Evolutionary conservation across 2,113 vertebrate species (phyloP), one percentile per base, ranked within the genome.

Genomic region (Entelurus aequoreus): DNA sequence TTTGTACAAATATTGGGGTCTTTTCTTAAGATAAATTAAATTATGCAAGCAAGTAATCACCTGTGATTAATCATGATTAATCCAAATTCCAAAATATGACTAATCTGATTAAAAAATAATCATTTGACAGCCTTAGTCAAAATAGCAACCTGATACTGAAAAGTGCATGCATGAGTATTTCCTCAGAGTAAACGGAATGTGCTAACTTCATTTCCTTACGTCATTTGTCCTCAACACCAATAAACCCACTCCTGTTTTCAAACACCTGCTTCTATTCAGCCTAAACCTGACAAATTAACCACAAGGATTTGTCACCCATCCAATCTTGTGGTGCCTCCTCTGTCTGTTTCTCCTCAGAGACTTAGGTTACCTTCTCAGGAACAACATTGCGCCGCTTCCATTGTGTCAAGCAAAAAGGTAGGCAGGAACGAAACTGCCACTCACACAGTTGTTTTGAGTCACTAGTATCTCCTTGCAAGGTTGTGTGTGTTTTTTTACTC

Each of bases 381-480:
- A 82, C 71, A 51, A 46, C 46, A 50, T 12, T 60, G 69, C 66
- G 57, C 68, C 53, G 54, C 21, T 19, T 37, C 74, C 55, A 60
- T 84, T 86, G 85, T 87, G 69, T 71, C 56, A 59, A 75, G 63
- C 54, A 68, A 72, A 84, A 73, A 74, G 68, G 75, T 66, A 75
- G 83, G 83, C 74, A 66, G 76, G 80, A 84, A 71, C 78, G 83
- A 89, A 89, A 89, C 86, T 86, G 73, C 76, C 81, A 76, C 67
- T 83, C 86, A 80, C 52, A 4, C 19, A 4, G 10, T 19, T 52
- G 74, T 79, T 78, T 78, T 83, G 44, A 62, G 74, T 66, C 78
- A 72, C 63, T 75, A 76, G 78, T 84, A 81, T 85, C 81, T 78
- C 52, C 62, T 82, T 77, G 68, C 69, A 65, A 9, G 7, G n/a